Evolutionary conservation across 2,797 vertebrate genomes (phyloP), one percentile per base, ranked within the genome.

Genomic region (Avahi laniger): DNA sequence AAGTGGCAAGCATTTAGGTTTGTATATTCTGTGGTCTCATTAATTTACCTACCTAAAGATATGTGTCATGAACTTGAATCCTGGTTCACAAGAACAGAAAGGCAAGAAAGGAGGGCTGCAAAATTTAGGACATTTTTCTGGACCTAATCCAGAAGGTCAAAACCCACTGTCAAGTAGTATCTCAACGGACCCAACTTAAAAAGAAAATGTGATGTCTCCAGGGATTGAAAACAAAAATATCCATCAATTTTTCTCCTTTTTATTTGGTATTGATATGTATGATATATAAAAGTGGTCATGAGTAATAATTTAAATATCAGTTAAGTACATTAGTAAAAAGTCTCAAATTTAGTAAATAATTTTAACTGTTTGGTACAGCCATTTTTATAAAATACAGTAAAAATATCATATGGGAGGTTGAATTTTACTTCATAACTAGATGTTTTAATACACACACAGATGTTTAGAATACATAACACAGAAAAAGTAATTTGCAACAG

Each of bases 321-420:
- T 30, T 35, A 72, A 78, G 2, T 52, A 57, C 79, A 12, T 46
- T 10, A 88, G 30, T 59, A 52, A 35, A 26, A 7, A 82, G 14
- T 84, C 1, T 95, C 26, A 91, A 50, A 73, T 84, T 83, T 59
- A 38, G 30, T 18, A 82, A 52, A 54, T 75, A 52, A 63, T 70
- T 70, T 73, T 73, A 80, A 93, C 26, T 76, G 61, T 72, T 43
- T 17, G 54, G 0, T 89, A 7, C 3, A 75, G 28, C 0, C 1
- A 24, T 18, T 94, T 83, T 93, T 73, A 63, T 26, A 94, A 94
- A 94, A 65, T 46, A 72, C 4, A 57, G 4, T 12, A 92, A 90
- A 92, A 96, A 65, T 61, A 54, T 76, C 7, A 33, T n/a, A 52
- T 38, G 11, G 43, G 4, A 92, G 73, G 18, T 38, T 57, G n/a